Evolutionary conservation across 2,113 vertebrate genomes (phyloP).

Genomic region (Mus spicilegus): DNA sequence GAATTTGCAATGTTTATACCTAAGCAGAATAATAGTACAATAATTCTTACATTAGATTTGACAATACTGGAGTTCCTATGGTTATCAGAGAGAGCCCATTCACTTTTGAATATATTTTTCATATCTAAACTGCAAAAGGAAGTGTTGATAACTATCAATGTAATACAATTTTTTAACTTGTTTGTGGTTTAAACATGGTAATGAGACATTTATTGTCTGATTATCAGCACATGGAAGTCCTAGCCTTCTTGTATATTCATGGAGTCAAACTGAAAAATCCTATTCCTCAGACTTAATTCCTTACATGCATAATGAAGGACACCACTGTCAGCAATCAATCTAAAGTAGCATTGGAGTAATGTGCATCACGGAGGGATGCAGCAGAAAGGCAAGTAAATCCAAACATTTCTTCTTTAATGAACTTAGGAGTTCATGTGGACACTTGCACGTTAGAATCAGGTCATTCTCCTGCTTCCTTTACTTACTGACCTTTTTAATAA

Average conservation of each 20-base stretch:
- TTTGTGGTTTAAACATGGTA: slow-evolving; percentile 59
- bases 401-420: slow-evolving; percentile 58
- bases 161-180: background rate
- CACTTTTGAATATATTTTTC: background rate
- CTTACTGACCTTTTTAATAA: background rate
- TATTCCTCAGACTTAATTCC: slow-evolving; percentile 62
- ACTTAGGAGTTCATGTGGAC: slow-evolving; percentile 44
- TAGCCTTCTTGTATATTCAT: slow-evolving; percentile 71
- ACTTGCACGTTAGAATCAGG: slow-evolving; percentile 2
- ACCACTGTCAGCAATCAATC: slow-evolving; percentile 75
- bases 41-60: background rate
- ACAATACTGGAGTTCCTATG: background rate
- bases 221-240: slow-evolving; percentile 46
- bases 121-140: background rate
- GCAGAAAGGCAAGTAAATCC: slow-evolving; percentile 68
- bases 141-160: background rate
- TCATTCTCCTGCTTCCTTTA: background rate
- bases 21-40: background rate
- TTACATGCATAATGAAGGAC: slow-evolving; percentile 68
- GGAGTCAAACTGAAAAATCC: slow-evolving; percentile 58
- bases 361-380: slow-evolving; percentile 21
- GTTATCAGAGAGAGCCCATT: background rate
- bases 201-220: slow-evolving; percentile 56
- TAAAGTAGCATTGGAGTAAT: slow-evolving; percentile 9
- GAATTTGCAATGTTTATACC: background rate